Evolutionary conservation across 2,113 vertebrate genomes (phyloP), one percentile per base, ranked within the genome.

Genomic region (Regulus satrapa): DNA sequence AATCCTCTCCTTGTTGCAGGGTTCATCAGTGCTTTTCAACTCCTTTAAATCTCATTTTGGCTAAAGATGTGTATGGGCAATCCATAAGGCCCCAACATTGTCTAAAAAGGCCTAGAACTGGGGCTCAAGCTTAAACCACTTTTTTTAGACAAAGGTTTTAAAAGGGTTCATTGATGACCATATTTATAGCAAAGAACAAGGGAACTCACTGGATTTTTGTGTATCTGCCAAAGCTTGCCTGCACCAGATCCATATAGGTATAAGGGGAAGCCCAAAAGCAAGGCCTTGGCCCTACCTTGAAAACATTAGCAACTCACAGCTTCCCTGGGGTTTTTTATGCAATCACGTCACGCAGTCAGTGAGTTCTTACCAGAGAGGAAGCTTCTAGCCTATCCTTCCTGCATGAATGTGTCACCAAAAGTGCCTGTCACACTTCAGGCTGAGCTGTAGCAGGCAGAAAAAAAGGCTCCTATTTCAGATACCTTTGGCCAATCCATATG

Each of bases 401-500:
- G 69, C 20, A 5, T 1, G 2, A 89, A 89, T 5, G 4, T 75
- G 55, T 83, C 89, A 78, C 54, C 58, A 52, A 55, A 85, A 94
- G 40, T 54, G 38, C 75, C 31, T 61, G 20, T 79, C 82, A 80
- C 55, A 54, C 28, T 77, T 59, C 31, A 91, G 67, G 51, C 26
- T 79, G 46, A 94, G 59, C 68, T 81, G 59, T 17, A 77, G 43
- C 63, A 76, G 0, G 5, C 41, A 77, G 54, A 58, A 69, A 72
- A 68, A 85, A 88, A 62, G 34, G 75, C 45, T 89, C 18, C 64
- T 85, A n/a, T 54, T 81, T 91, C 4, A 1, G 23, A 23, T 73
- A 69, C 87, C 89, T 92, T 80, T 85, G 89, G 77, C 59, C 59
- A 90, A 83, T 80, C 75, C 55, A 11, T 93, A 85, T 85, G 72